Conservation (phyloP, 2,797 vertebrate species). For the Sebastes minor region DNA sequence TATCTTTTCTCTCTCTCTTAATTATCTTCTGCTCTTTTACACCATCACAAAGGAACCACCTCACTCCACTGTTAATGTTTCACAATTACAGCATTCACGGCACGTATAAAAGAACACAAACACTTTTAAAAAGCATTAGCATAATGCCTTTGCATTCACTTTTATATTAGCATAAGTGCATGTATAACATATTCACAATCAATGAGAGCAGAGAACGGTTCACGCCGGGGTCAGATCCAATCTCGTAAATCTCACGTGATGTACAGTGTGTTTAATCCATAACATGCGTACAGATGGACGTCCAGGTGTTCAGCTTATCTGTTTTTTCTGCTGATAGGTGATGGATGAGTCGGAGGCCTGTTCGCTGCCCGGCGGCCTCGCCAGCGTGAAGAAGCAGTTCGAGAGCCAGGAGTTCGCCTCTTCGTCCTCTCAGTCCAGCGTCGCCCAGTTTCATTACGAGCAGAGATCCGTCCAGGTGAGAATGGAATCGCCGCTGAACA, state of each 20-base stretch:
- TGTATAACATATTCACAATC: conserved; percentile 9
- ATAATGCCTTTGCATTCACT: conserved; percentile 26
- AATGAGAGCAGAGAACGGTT: neutral
- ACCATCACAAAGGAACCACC: neutral
- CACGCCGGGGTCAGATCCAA: conserved; percentile 7
- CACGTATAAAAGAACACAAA: neutral
- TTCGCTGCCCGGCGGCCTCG: conserved; percentile 91
- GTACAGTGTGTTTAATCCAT: neutral
- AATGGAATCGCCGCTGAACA: neutral
- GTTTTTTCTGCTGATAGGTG: conserved; percentile 70
- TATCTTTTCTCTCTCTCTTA: neutral
- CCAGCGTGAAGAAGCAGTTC: conserved; percentile 93
- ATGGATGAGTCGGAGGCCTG: conserved; percentile 88
- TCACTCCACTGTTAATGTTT: neutral
- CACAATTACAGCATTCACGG: neutral
- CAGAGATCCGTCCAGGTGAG: conserved; percentile 88
- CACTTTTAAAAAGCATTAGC: neutral
- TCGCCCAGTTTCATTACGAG: conserved; percentile 85
- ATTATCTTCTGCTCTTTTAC: neutral
- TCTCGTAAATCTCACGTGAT: neutral
- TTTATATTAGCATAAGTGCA: conserved; percentile 9
- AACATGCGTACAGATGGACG: neutral
- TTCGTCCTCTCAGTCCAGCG: conserved; percentile 81
- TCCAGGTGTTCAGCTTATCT: conserved; percentile 11
- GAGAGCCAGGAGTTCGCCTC: conserved; percentile 85